phyloP scores from a whole-genome alignment of 2,888 invertebrate genomes.

The Petrolisthes cinctipes region DNA sequence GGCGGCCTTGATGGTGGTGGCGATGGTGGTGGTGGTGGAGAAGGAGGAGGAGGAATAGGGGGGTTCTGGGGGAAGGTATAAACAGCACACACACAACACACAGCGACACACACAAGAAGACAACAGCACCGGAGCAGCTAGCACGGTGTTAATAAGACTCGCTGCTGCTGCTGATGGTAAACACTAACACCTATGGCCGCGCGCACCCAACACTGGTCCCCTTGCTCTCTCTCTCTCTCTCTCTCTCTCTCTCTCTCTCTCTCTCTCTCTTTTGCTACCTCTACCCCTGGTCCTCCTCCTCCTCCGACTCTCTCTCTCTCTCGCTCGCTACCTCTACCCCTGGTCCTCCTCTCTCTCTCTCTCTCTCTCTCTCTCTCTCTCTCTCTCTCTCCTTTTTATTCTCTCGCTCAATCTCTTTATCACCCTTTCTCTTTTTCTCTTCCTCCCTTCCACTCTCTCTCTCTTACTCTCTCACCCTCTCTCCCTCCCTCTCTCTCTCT shows the following conservation, averaged over 20 bases:
- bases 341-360: background rate
- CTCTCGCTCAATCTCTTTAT: slow-evolving; percentile 39
- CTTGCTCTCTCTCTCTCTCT: slow-evolving; percentile 31
- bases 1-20: slow-evolving; percentile 37
- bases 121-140: background rate
- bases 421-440: slow-evolving; percentile 42
- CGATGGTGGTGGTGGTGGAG: slow-evolving; percentile 26
- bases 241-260: slow-evolving; percentile 21
- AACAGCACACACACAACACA: background rate
- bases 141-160: too few species aligned
- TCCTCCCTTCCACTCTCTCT: slow-evolving; percentile 33
- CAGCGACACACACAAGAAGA: background rate
- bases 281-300: too few species aligned
- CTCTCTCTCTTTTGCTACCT: background rate
- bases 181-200: slow-evolving; percentile 57
- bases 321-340: slow-evolving; percentile 28
- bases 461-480: slow-evolving; percentile 23
- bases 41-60: background rate
- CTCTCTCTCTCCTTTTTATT: slow-evolving; percentile 29
- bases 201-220: slow-evolving; percentile 24
- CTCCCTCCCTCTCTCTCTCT: slow-evolving; percentile 30
- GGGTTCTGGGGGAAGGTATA: background rate
- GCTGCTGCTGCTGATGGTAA: slow-evolving; percentile 33
- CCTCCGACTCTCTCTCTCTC: slow-evolving; percentile 30
- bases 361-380: slow-evolving; percentile 15